These are phyloP conservation scores for Passer domesticus DNA, from an alignment of 2,113 vertebrate species.

Conservation along the genomic window DNA sequence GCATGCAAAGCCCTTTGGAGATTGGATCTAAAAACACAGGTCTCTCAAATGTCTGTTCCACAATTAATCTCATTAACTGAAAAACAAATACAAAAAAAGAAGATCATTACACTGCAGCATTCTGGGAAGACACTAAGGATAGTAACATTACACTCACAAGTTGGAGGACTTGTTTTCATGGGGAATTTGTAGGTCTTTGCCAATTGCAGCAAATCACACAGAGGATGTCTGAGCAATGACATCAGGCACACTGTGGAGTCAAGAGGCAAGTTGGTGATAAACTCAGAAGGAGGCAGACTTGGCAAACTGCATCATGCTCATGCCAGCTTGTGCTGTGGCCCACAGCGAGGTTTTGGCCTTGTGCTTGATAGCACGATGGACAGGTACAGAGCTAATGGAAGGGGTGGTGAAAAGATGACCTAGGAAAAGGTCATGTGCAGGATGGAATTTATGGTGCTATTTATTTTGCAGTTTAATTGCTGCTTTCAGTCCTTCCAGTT, in stretches of 20 bases:
- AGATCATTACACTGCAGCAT: neutral
- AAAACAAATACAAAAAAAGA: neutral
- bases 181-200: neutral
- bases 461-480: conserved; percentile 17
- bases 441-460: neutral
- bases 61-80: neutral
- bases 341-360: neutral
- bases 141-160: conserved; percentile 43
- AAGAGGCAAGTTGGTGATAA: neutral
- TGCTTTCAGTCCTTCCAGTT: neutral
- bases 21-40: neutral
- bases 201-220: conserved; percentile 2
- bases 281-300: neutral
- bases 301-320: neutral
- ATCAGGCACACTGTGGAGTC: neutral
- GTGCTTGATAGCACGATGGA: neutral
- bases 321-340: neutral
- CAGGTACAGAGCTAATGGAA: neutral
- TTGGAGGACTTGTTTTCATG: neutral
- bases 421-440: neutral
- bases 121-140: conserved; percentile 22
- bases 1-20: neutral
- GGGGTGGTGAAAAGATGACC: neutral
- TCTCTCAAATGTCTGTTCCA: neutral
- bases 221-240: conserved; percentile 38